Evolutionary conservation across 2,113 vertebrate species (phyloP), one percentile per base, ranked within the genome.

Genomic region (Nerophis ophidion): DNA sequence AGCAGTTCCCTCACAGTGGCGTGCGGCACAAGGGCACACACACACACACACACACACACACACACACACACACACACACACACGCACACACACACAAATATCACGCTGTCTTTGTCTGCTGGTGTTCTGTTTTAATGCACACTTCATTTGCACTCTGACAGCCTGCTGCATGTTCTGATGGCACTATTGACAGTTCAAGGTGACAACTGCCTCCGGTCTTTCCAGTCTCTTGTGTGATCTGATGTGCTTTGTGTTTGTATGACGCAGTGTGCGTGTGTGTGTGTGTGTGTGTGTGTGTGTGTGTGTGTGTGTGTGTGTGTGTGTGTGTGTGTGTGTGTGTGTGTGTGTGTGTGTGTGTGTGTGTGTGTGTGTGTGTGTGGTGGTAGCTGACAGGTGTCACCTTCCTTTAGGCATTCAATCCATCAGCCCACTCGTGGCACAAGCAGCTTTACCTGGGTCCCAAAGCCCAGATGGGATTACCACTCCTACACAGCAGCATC

Each of bases 391-490:
- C 77, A 85, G 79, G 79, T 89, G 87, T 89, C 88, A 81, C 66
- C 84, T 85, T 77, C 79, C 83, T 68, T 89, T 86, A 86, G 73
- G 48, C 60, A 65, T 73, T 76, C 84, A 89, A 90, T 90, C 89
- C 87, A 86, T 91, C 87, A 89, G 79, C 78, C 83, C 33, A 60
- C 75, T 78, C 74, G 82, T 80, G 84, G 79, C 75, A 10, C 14
- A 60, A 56, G 61, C 75, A 77, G 74, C 77, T 84, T 66, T 83
- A 72, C 60, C 76, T 63, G 47, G 57, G 66, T 61, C 72, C 71
- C 69, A 74, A 63, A 72, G 44, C 35, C 76, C 63, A 75, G 7
- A 62, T 44, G 70, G 78, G 51, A 56, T 65, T 63, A 71, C 26
- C 40, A 64, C 55, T 19, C 64, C 51, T 10, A 26, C 4, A 26